Evolutionary conservation across 1,140 invertebrate species (phyloP).

Genomic region (Globodera rostochiensis): DNA sequence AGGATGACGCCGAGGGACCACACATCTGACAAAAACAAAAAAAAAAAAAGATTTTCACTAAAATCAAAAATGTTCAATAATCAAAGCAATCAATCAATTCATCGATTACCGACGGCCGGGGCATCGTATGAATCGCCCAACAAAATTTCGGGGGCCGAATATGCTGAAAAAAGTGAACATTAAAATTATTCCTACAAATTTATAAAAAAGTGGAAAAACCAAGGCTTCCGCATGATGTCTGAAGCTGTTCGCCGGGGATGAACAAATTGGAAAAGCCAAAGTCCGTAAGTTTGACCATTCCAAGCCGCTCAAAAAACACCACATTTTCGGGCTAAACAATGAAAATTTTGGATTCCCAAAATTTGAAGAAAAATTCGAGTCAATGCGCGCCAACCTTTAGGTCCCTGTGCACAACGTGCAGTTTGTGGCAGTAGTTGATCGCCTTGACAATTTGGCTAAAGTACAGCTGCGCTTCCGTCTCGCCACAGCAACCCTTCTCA

Average conservation of each 20-base stretch:
- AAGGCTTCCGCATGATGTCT: constrained; percentile 97
- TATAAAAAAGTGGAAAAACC: constrained; percentile 7
- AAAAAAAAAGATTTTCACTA: constrained; percentile 16
- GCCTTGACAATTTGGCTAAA: constrained; percentile 86
- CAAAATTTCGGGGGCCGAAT: constrained; percentile 97
- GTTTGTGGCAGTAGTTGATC: constrained; percentile 94
- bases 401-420: constrained; percentile 89
- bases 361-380: not conserved
- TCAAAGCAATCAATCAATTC: constrained; percentile 1
- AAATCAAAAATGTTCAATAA: not conserved
- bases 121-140: constrained; percentile 78
- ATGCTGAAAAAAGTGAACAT: constrained; percentile 71
- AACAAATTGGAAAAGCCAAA: constrained; percentile 96
- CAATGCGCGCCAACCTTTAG: constrained; percentile 42
- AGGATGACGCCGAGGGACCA: constrained; percentile 98
- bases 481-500: constrained; percentile 74
- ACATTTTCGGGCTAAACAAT: constrained; percentile 87
- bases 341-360: not conserved
- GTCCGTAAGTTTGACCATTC: constrained; percentile 96
- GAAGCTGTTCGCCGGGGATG: constrained; percentile 86
- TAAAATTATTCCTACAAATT: not conserved
- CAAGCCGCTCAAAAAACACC: constrained; percentile 95
- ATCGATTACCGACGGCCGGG: constrained; percentile 65
- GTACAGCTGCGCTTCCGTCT: constrained; percentile 82
- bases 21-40: constrained; percentile 75